A percentile compares a stretch with the other conserved stretches of the same genome.
phyloP scores from a whole-genome alignment of 1,140 invertebrate genomes.

The Heliconius melpomene region DNA sequence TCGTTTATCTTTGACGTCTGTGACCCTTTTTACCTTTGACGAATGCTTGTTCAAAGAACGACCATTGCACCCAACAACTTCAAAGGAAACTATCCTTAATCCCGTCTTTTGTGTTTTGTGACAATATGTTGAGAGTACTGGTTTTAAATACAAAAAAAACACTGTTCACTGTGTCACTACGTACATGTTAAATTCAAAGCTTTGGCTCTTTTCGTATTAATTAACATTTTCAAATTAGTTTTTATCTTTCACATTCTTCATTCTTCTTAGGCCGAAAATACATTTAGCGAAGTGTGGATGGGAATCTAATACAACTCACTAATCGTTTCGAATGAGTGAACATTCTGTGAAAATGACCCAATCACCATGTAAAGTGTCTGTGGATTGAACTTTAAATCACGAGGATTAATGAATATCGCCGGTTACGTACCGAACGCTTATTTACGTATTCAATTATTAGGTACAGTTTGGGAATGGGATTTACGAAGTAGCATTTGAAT shows the following conservation, averaged over 20 bases:
- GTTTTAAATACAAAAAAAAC: neutral
- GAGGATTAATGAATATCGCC: constrained; percentile 61
- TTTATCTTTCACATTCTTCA: no score
- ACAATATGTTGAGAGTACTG: constrained; percentile 10
- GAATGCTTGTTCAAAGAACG: constrained; percentile 53
- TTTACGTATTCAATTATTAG: constrained; percentile 42
- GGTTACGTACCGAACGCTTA: constrained; percentile 59
- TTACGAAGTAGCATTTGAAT: constrained; percentile 17
- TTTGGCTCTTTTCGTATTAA: no score
- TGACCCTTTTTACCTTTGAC: constrained; percentile 69
- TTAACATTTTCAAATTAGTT: no score
- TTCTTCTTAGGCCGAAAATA: neutral
- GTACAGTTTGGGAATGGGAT: constrained; percentile 15
- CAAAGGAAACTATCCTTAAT: constrained; percentile 66
- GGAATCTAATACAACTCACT: constrained; percentile 51
- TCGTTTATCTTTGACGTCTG: constrained; percentile 66
- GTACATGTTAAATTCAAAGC: neutral
- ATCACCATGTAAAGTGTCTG: constrained; percentile 66
- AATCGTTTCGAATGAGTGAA: constrained; percentile 51
- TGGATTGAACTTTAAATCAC: constrained; percentile 50
- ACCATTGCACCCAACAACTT: constrained; percentile 50
- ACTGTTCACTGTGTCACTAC: neutral
- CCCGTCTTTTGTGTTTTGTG: constrained; percentile 49
- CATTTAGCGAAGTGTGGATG: constrained; percentile 33
- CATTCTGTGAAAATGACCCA: constrained; percentile 61